phyloP scores from a whole-genome alignment of 1,140 invertebrate genomes.

The Stenopsyche tienmushanensis region DNA sequence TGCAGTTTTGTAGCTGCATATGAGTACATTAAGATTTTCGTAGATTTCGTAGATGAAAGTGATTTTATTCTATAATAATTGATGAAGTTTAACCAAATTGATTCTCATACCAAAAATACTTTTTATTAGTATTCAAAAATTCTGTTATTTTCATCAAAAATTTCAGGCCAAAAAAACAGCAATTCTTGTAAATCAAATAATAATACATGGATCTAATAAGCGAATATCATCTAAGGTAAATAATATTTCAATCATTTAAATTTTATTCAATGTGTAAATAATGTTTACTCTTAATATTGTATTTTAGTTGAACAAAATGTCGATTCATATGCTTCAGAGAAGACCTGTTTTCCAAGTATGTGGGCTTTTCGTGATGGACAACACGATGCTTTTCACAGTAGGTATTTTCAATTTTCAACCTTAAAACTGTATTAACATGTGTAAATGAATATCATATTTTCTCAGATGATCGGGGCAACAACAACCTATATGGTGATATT shows the following conservation, averaged over 20 bases:
- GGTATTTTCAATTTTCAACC: too few species aligned
- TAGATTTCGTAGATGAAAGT: too few species aligned
- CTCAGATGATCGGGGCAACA: not conserved
- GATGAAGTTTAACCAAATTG: too few species aligned
- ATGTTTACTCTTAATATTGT: too few species aligned
- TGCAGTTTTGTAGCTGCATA: too few species aligned
- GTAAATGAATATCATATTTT: not conserved
- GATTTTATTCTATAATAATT: too few species aligned
- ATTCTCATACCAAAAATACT: too few species aligned
- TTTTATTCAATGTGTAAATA: too few species aligned
- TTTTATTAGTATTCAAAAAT: too few species aligned
- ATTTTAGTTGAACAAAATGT: constrained; percentile 10
- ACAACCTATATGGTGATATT: constrained; percentile 1
- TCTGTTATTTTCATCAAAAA: too few species aligned
- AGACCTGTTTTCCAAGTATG: not conserved
- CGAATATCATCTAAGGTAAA: not conserved
- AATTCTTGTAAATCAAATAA: not conserved
- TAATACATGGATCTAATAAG: too few species aligned
- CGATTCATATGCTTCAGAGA: not conserved
- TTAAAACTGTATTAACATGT: not conserved
- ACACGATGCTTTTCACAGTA: not conserved
- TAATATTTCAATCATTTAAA: not conserved
- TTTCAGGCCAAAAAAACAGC: constrained; percentile 1
- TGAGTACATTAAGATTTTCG: too few species aligned
- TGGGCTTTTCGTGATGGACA: not conserved